Evolutionary conservation across 2,888 invertebrate genomes (phyloP).

Genomic region (Bhutanitis thaidina): DNA sequence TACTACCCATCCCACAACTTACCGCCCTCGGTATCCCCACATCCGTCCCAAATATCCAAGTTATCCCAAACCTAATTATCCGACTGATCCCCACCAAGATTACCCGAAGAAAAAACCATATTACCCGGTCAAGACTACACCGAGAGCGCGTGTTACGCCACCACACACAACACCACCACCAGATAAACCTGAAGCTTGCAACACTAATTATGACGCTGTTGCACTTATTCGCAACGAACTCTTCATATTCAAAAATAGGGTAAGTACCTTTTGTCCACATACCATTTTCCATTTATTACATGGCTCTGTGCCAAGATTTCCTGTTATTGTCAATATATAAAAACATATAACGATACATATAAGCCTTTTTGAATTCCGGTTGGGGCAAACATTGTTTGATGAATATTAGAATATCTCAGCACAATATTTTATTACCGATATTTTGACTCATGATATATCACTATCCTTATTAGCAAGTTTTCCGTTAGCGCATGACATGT

Average conservation of each 20-base stretch:
- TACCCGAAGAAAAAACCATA: constrained; percentile 48
- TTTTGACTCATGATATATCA: no score
- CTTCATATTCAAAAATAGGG: constrained; percentile 94
- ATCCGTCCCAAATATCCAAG: constrained; percentile 59
- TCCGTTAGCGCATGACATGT: no score
- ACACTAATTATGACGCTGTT: constrained; percentile 94
- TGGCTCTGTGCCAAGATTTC: no score
- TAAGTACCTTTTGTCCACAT: constrained; percentile 63
- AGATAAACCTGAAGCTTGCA: constrained; percentile 88
- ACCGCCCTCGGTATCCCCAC: constrained; percentile 59
- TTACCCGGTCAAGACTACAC: constrained; percentile 52
- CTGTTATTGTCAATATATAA: no score
- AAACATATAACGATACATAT: no score
- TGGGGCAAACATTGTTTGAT: no score
- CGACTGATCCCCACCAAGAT: constrained; percentile 34
- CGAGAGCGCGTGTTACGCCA: constrained; percentile 30
- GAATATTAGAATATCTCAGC: no score
- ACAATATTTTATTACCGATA: no score
- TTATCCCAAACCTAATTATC: constrained; percentile 45
- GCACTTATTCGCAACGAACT: constrained; percentile 93
- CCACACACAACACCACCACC: constrained; percentile 40
- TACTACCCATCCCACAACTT: constrained; percentile 55
- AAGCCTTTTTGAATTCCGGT: no score
- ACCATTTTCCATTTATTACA: not conserved
- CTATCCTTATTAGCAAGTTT: no score